Conservation (phyloP, 1,140 invertebrate species). For the Neuroterus valhalla region DNA sequence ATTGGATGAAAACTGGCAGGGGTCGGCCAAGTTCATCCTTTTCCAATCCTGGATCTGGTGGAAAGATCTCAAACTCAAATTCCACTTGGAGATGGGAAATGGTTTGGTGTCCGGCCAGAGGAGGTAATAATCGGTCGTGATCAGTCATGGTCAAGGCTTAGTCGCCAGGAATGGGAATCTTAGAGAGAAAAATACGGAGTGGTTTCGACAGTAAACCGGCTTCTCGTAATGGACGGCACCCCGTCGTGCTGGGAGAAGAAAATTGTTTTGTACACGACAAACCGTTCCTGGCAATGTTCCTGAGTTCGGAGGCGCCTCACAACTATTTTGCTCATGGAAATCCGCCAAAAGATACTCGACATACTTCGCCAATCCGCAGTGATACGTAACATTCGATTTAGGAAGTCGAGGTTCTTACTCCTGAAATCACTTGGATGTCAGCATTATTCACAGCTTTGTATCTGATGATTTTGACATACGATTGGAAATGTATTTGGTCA, state of each 20-base stretch:
- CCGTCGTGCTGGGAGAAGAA: constrained; percentile 30
- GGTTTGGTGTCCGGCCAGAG: neutral
- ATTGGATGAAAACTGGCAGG: neutral
- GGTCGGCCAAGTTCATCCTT: neutral
- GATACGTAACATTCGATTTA: constrained; percentile 38
- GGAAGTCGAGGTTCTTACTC: neutral
- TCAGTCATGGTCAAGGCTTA: constrained; percentile 15
- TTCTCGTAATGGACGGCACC: constrained; percentile 37
- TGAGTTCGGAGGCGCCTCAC: constrained; percentile 35
- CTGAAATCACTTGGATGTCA: neutral
- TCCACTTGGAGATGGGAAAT: neutral
- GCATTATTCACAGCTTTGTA: no score
- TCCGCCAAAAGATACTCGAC: constrained; percentile 51
- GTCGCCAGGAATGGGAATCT: constrained; percentile 2
- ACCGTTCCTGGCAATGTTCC: constrained; percentile 42
- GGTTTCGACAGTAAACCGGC: neutral
- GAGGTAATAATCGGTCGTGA: constrained; percentile 9
- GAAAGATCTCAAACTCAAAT: neutral
- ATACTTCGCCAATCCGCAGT: constrained; percentile 39
- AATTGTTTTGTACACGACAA: constrained; percentile 34
- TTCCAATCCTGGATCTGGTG: neutral
- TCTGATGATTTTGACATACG: no score
- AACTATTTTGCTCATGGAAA: constrained; percentile 54
- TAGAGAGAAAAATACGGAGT: neutral
- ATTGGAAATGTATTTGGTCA: no score